Percentiles rank a stretch among this genome's conserved stretches.
These are phyloP conservation scores for Addax nasomaculatus DNA, from an alignment of 2,113 vertebrate species.

Conservation along the genomic window DNA sequence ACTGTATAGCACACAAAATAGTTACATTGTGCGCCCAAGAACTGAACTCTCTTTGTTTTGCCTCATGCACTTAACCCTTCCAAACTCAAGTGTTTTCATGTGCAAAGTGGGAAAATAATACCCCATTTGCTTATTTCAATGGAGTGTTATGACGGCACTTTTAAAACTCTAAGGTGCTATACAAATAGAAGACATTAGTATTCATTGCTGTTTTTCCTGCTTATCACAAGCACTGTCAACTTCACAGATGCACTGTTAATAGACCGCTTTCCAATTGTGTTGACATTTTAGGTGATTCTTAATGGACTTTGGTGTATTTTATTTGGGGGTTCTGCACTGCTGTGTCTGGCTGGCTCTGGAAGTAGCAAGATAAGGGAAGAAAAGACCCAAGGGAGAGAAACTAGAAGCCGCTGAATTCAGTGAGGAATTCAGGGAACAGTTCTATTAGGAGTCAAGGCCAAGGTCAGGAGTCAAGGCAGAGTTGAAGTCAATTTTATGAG, in stretches of 20 bases:
- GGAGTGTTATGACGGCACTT: conserved; percentile 37
- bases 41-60: neutral
- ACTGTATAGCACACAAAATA: neutral
- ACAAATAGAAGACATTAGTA: conserved; percentile 60
- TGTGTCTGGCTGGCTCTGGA: neutral
- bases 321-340: neutral
- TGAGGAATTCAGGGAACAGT: neutral
- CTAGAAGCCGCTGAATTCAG: neutral
- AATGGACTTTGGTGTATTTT: conserved; percentile 52
- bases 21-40: neutral
- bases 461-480: neutral
- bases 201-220: conserved; percentile 56
- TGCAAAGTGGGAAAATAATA: conserved; percentile 19
- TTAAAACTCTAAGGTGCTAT: conserved; percentile 34
- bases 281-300: conserved; percentile 57
- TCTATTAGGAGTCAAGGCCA: neutral
- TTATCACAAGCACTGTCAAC: conserved; percentile 45
- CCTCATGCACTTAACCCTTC: conserved; percentile 18
- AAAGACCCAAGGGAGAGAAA: neutral
- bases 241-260: conserved; percentile 60
- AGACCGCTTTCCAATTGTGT: conserved; percentile 20
- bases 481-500: neutral
- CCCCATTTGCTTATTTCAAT: neutral
- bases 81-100: neutral
- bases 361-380: neutral